A percentile compares a stretch with the other conserved stretches of the same genome.
These are phyloP conservation scores for Parelbella ahira DNA, from an alignment of 2,888 invertebrate species.

Conservation along the genomic window DNA sequence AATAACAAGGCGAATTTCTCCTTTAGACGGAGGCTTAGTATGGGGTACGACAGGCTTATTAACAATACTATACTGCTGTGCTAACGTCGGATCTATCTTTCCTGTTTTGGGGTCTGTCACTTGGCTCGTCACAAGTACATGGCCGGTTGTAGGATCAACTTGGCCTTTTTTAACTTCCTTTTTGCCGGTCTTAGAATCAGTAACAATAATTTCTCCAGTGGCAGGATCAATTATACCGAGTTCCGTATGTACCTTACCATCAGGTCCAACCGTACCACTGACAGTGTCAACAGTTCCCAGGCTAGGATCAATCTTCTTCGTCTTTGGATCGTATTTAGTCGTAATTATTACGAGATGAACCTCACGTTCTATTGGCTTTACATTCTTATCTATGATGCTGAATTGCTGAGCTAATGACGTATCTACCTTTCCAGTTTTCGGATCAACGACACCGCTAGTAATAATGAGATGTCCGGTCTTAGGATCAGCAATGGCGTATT, in stretches of 20 bases:
- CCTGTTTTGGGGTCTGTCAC: constrained; percentile 81
- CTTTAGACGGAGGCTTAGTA: constrained; percentile 58
- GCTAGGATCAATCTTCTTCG: constrained; percentile 66
- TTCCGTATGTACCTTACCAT: constrained; percentile 80
- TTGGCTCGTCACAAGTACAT: constrained; percentile 78
- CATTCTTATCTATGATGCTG: constrained; percentile 69
- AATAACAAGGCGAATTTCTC: constrained; percentile 67
- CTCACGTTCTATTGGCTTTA: constrained; percentile 65
- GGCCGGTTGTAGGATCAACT: constrained; percentile 78
- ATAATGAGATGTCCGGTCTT: constrained; percentile 78
- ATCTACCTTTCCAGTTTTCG: constrained; percentile 80
- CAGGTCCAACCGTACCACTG: constrained; percentile 78
- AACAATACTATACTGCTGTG: constrained; percentile 72
- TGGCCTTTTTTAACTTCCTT: constrained; percentile 80
- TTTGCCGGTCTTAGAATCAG: constrained; percentile 68
- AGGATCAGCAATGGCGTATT: constrained; percentile 79
- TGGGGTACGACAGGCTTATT: constrained; percentile 65
- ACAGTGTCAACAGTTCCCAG: constrained; percentile 75
- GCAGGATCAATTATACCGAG: constrained; percentile 83
- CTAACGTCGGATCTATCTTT: constrained; percentile 80
- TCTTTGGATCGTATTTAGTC: constrained; percentile 81
- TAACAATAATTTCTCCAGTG: constrained; percentile 75
- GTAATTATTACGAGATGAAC: constrained; percentile 82
- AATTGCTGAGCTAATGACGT: constrained; percentile 78
- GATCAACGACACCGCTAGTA: constrained; percentile 78